Conservation (phyloP, 2,797 vertebrate species). For the Lepus oiostolus region DNA sequence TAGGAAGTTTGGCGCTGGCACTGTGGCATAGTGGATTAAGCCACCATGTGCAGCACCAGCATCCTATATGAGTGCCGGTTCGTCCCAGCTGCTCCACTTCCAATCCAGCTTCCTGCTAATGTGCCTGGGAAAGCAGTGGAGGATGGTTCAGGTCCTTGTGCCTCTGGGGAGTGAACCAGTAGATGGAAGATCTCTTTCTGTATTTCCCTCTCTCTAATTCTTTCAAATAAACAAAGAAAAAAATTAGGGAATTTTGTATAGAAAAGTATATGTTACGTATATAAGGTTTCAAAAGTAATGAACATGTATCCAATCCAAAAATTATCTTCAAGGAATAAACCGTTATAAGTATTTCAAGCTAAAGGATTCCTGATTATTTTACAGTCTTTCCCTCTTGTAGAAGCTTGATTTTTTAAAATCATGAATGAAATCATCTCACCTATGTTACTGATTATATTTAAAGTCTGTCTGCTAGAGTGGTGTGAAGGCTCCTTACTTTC, state of each 20-base stretch:
- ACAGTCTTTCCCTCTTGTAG: neutral
- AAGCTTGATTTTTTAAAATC: neutral
- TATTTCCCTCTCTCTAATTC: too few relatives aligned
- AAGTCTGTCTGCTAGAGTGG: neutral
- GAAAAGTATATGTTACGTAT: neutral
- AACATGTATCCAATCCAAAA: neutral
- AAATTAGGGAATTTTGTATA: neutral
- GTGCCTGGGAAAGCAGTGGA: too few relatives aligned
- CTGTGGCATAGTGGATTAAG: too few relatives aligned
- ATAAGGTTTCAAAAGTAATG: slow-evolving; percentile 37
- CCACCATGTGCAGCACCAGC: too few relatives aligned
- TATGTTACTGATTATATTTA: neutral
- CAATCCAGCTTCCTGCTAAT: too few relatives aligned
- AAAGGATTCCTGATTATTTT: neutral
- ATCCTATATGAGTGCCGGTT: too few relatives aligned
- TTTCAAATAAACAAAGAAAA: too few relatives aligned
- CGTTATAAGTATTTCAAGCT: neutral
- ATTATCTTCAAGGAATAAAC: neutral
- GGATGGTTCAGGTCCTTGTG: too few relatives aligned
- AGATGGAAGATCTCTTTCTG: too few relatives aligned
- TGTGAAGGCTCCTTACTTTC: neutral
- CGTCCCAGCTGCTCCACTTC: too few relatives aligned
- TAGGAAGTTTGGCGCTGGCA: neutral
- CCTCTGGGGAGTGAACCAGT: too few relatives aligned
- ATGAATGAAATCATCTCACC: neutral